Conservation (phyloP, 1,140 invertebrate species). For the Diorhabda carinulata region DNA sequence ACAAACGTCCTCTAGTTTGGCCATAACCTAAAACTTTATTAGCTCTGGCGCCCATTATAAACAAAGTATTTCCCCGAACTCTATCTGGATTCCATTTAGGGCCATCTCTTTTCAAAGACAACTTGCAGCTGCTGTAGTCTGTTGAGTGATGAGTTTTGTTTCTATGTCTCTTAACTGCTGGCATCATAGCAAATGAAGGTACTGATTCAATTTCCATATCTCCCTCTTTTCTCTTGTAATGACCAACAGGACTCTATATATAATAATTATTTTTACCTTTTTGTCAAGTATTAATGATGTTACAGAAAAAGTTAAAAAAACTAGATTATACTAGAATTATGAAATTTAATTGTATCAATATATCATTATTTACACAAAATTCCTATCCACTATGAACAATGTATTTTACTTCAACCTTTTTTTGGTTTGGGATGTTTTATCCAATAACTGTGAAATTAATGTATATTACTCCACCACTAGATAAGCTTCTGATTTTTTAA, state of each 20-base stretch:
- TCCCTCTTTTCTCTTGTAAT: constrained; percentile 59
- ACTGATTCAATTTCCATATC: constrained; percentile 58
- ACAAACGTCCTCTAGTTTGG: constrained; percentile 68
- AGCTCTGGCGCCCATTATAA: constrained; percentile 76
- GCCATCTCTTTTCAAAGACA: constrained; percentile 45
- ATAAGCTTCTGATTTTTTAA: no score
- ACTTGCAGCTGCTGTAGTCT: constrained; percentile 37
- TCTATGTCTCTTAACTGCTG: constrained; percentile 45
- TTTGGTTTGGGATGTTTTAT: no score
- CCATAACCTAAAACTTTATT: constrained; percentile 74
- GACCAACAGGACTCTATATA: constrained; percentile 52
- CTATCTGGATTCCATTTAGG: constrained; percentile 72
- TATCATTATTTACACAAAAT: no score
- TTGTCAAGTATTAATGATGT: no score
- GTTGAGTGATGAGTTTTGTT: constrained; percentile 24
- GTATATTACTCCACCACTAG: no score
- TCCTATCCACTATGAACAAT: no score
- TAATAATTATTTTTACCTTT: no score
- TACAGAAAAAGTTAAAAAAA: no score
- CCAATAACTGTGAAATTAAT: no score
- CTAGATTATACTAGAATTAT: no score
- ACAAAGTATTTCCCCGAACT: constrained; percentile 63
- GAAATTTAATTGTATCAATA: no score
- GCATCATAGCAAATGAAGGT: constrained; percentile 34
- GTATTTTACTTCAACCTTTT: no score